These are phyloP conservation scores for Microctenopoma stevenorrisi DNA, from an alignment of 2,797 vertebrate genomes.

Conservation along the genomic window DNA sequence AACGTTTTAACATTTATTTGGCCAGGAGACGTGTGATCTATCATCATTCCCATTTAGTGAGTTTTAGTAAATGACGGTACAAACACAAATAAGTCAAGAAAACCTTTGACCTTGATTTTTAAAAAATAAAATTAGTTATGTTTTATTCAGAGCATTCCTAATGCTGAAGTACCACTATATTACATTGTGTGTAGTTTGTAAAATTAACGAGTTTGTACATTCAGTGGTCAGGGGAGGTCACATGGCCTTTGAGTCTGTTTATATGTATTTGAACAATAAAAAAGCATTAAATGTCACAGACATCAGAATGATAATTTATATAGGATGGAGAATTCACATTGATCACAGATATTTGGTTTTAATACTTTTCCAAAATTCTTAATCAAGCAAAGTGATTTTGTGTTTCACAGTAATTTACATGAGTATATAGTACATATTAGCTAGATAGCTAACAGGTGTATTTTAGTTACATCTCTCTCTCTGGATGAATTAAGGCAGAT, in stretches of 20 bases:
- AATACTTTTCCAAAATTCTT: slow-evolving; percentile 11
- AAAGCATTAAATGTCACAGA: no score
- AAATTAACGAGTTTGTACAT: neutral
- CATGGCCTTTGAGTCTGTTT: neutral
- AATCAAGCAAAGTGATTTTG: slow-evolving; percentile 5
- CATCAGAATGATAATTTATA: neutral
- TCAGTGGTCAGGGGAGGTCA: neutral
- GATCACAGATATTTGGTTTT: slow-evolving; percentile 3
- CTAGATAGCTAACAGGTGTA: slow-evolving; percentile 26
- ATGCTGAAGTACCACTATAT: neutral
- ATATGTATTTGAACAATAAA: no score
- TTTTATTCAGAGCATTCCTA: neutral
- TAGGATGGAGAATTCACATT: slow-evolving; percentile 6
- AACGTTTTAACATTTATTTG: neutral
- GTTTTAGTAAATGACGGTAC: no score
- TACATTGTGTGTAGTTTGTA: neutral
- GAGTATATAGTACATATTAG: neutral
- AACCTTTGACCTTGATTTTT: no score
- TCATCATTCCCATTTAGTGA: no score
- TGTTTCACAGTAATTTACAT: neutral
- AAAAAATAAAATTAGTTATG: no score
- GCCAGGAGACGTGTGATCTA: no score
- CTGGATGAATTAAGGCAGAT: slow-evolving; percentile 15
- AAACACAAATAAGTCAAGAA: no score
- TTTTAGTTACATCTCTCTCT: slow-evolving; percentile 15